Conservation (phyloP, 2,888 invertebrate species). For the Volucella inflata region DNA sequence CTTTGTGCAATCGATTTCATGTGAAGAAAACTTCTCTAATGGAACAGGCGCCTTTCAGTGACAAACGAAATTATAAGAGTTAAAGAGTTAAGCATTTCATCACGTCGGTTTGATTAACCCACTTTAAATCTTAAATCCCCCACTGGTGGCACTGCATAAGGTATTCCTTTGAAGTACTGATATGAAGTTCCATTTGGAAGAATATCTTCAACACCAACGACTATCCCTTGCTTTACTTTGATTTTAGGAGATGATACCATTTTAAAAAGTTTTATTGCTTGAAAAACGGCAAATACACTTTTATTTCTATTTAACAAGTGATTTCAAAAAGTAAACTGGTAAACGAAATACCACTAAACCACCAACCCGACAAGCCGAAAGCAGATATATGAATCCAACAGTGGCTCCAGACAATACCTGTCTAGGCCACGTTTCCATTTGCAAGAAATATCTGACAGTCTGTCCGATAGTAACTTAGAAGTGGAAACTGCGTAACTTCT, state of each 20-base stretch:
- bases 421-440: too few species aligned
- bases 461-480: too few species aligned
- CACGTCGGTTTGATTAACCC: background rate
- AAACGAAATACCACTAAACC: constrained; percentile 1
- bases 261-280: background rate
- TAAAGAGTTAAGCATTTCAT: background rate
- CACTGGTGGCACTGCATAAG: constrained; percentile 79
- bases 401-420: background rate
- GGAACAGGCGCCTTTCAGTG: constrained; percentile 80
- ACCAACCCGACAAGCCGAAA: background rate
- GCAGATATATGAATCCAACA: background rate
- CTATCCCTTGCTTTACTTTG: constrained; percentile 84
- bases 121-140: constrained; percentile 78
- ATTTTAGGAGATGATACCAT: constrained; percentile 76
- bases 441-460: too few species aligned
- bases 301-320: too few species aligned
- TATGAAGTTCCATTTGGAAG: constrained; percentile 81
- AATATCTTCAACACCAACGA: constrained; percentile 83
- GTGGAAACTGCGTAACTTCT: too few species aligned
- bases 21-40: constrained; percentile 78
- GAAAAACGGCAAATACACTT: background rate
- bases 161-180: constrained; percentile 80
- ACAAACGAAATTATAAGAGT: background rate
- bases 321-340: constrained; percentile 6
- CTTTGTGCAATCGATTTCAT: constrained; percentile 81